phyloP scores from a whole-genome alignment of 2,113 vertebrate genomes.

The Dicerorhinus sumatrensis region DNA sequence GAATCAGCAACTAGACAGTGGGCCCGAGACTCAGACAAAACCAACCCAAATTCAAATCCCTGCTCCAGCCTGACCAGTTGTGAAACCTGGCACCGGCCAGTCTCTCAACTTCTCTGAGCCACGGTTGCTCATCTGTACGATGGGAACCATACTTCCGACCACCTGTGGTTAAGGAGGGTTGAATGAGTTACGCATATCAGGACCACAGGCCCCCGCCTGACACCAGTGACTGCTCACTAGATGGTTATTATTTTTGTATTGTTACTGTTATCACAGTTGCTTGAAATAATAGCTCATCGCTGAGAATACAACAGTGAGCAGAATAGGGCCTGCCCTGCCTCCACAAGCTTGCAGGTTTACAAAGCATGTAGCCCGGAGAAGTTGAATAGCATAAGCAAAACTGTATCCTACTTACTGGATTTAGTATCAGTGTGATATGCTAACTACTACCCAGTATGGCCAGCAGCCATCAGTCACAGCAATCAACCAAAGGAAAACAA shows the following conservation, averaged over 20 bases:
- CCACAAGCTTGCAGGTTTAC: neutral
- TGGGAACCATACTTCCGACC: neutral
- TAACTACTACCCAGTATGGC: neutral
- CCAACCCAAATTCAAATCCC: neutral
- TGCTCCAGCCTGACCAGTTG: neutral
- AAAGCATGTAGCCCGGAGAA: neutral
- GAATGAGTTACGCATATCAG: fast-evolving
- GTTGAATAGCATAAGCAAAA: neutral
- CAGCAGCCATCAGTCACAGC: neutral
- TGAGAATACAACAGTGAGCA: neutral
- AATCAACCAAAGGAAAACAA: neutral
- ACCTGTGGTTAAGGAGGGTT: neutral
- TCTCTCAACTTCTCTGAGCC: neutral
- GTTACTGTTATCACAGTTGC: neutral
- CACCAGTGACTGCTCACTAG: neutral
- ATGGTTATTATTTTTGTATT: neutral
- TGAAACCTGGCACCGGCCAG: fast-evolving
- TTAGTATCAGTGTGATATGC: neutral
- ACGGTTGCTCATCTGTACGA: neutral
- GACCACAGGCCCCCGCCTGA: neutral
- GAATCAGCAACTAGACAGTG: neutral
- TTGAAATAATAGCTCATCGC: neutral
- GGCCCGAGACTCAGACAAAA: neutral
- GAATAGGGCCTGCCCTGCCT: neutral
- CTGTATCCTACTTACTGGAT: neutral